Evolutionary conservation across 2,113 vertebrate genomes (phyloP).

Genomic region (Nesogale talazaci): DNA sequence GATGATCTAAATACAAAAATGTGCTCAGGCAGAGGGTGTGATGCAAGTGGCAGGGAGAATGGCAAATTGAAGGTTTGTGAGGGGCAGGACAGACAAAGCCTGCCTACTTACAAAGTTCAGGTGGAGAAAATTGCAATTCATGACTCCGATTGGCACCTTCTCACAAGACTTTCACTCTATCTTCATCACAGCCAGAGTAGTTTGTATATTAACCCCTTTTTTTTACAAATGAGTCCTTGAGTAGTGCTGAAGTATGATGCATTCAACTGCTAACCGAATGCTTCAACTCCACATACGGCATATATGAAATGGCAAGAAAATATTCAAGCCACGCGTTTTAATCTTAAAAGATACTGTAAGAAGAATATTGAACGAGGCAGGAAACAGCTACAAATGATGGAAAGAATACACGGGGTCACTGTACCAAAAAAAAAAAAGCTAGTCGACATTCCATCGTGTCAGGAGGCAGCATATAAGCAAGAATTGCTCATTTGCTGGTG

Average conservation of each 20-base stretch:
- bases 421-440: too few relatives aligned
- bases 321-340: too few relatives aligned
- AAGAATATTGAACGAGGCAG: too few relatives aligned
- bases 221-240: neutral
- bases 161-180: neutral
- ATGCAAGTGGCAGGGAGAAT: neutral
- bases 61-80: neutral
- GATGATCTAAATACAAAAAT: constrained; percentile 25
- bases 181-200: neutral
- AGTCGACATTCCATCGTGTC: too few relatives aligned
- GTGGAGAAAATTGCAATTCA: neutral
- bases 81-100: neutral
- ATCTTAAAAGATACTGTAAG: too few relatives aligned
- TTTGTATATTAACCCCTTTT: neutral
- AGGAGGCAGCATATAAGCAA: too few relatives aligned
- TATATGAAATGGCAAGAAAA: too few relatives aligned
- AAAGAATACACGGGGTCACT: too few relatives aligned
- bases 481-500: too few relatives aligned
- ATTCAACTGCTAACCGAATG: neutral
- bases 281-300: too few relatives aligned
- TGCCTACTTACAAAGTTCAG: neutral
- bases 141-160: neutral
- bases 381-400: too few relatives aligned
- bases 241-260: neutral
- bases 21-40: neutral